Conservation (phyloP, 1,140 invertebrate genomes). For the Pseudomyrmex cubaensis region DNA sequence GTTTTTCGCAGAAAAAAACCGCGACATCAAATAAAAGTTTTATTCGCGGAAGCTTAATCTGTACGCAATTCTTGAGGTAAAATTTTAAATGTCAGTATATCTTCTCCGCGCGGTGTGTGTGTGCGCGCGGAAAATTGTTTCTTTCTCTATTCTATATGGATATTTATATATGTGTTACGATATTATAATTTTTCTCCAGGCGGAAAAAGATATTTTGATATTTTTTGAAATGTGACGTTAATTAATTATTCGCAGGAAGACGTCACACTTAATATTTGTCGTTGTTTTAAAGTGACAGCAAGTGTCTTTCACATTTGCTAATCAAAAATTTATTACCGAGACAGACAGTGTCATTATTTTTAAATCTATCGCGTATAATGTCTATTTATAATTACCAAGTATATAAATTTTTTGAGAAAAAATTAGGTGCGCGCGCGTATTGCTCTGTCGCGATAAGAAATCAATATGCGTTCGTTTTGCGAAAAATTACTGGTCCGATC, state of each 20-base stretch:
- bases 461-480: conserved; percentile 9
- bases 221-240: background rate
- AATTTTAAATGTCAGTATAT: conserved; percentile 35
- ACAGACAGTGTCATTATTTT: too few species aligned
- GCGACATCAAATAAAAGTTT: conserved; percentile 12
- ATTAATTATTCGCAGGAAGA: too few species aligned
- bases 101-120: background rate
- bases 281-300: too few species aligned
- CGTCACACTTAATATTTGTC: too few species aligned
- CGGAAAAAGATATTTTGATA: background rate
- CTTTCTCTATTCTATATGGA: background rate
- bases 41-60: conserved; percentile 2
- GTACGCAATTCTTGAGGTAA: background rate
- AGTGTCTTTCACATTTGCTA: too few species aligned
- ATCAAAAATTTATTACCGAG: too few species aligned
- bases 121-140: background rate
- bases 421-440: background rate
- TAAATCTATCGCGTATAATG: too few species aligned
- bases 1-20: conserved; percentile 26
- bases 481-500: conserved; percentile 23
- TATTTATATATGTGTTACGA: too few species aligned
- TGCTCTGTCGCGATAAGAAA: background rate
- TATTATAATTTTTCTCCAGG: background rate
- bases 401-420: background rate
- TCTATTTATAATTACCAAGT: too few species aligned